Evolutionary conservation across 2,888 invertebrate species (phyloP), one percentile per base, ranked within the genome.

Genomic region (Mystacides longicornis): DNA sequence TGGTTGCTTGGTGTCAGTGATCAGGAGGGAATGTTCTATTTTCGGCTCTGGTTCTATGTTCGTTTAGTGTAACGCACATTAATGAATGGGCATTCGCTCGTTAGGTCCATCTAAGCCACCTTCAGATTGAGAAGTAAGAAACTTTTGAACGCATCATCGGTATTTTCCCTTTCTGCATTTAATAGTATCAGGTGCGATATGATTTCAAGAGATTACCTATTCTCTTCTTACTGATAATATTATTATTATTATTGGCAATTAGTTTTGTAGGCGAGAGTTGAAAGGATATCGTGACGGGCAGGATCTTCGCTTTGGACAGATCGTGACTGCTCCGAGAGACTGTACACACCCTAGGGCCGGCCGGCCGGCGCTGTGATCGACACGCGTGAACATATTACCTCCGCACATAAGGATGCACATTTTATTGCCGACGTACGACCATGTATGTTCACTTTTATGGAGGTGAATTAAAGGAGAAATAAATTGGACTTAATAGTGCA

Each of bases 221-320:
- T n/a, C n/a, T n/a, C n/a, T n/a, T 16, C 37, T 14, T 7, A 11
- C 27, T 7, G 7, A 27, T 27, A 27, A 7, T 27, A 27, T 27
- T 27, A 37, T 37, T 37, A 37, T 37, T 37, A 37, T 37, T 37
- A 37, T 37, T 37, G 37, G 37, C 37, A 37, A 37, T 37, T 37
- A 37, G 37, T 37, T 37, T 37, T 16, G 37, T 37, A 37, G 37
- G 37, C 37, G 37, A 37, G 37, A 37, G 37, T 37, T 37, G 37
- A 37, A 37, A 37, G 37, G 37, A 37, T 37, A 37, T 37, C 37
- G 37, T 37, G 37, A 37, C 16, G 14, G 14, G 14, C 37, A 37
- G 37, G 37, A 37, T 37, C 37, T n/a, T 37, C 37, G 16, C 37
- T 37, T 16, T 37, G 37, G 37, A 16, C 16, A 37, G 14, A 37